A percentile compares a stretch with the other conserved stretches of the same genome.
These are phyloP conservation scores for Polia nebulosa DNA, from an alignment of 2,888 invertebrate genomes.

Conservation along the genomic window DNA sequence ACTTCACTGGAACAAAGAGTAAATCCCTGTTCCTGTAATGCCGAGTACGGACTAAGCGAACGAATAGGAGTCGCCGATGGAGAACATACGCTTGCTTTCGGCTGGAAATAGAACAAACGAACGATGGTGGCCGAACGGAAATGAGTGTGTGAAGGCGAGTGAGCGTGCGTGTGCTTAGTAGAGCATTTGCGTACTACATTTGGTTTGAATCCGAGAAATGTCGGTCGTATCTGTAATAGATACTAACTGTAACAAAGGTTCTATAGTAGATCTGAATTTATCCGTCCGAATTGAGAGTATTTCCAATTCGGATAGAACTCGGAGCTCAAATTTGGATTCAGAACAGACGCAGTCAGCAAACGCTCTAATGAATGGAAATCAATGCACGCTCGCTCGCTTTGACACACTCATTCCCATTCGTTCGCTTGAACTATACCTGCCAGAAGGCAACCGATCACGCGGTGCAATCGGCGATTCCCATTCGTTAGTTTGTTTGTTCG, in stretches of 20 bases:
- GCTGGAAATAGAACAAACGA: neutral
- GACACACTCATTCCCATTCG: too few species aligned
- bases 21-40: constrained; percentile 81
- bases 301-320: neutral
- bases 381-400: neutral
- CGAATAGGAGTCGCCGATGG: neutral
- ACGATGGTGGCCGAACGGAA: neutral
- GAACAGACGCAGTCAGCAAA: neutral
- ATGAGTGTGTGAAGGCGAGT: neutral
- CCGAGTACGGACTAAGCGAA: neutral
- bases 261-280: neutral
- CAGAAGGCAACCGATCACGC: neutral
- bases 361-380: neutral
- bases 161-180: neutral
- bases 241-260: neutral
- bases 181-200: neutral
- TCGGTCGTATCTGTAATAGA: neutral
- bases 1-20: constrained; percentile 83
- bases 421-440: neutral
- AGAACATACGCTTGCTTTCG: neutral
- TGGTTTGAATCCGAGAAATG: neutral
- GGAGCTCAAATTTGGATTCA: neutral
- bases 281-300: neutral
- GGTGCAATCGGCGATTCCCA: neutral
- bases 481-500: neutral